Percentiles rank a stretch among this genome's conserved stretches.
phyloP scores from a whole-genome alignment of 2,113 vertebrate species.

The Struthio camelus region DNA sequence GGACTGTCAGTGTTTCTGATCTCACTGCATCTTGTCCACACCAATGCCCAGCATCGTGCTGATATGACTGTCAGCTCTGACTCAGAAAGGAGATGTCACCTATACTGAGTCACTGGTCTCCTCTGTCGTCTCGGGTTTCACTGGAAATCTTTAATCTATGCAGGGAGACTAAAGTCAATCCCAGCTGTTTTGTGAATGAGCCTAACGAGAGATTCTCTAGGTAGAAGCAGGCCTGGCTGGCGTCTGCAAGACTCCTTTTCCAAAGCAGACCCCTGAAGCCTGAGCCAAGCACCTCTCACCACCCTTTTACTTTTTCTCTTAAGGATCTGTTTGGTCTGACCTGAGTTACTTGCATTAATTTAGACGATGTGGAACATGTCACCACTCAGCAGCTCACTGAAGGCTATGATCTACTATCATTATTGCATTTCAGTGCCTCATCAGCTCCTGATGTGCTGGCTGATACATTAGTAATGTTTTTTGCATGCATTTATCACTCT shows the following conservation, averaged over 20 bases:
- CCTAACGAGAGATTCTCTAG: background rate
- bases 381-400: background rate
- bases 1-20: background rate
- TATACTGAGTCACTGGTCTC: background rate
- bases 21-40: background rate
- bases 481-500: background rate
- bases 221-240: background rate
- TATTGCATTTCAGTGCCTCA: constrained; percentile 26
- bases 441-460: background rate
- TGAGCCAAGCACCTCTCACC: background rate
- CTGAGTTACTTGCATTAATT: background rate
- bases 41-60: background rate
- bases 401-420: background rate
- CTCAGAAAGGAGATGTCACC: constrained; percentile 26
- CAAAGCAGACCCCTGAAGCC: background rate
- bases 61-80: background rate
- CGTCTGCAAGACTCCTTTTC: background rate
- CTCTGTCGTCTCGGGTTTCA: background rate
- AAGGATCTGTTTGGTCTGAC: background rate
- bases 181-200: background rate
- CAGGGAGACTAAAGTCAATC: background rate
- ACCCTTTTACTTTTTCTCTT: background rate
- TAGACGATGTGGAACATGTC: background rate
- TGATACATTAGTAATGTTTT: constrained; percentile 25
- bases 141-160: background rate